A percentile compares a stretch with the other conserved stretches of the same genome.
phyloP scores from a whole-genome alignment of 2,113 vertebrate species.

The Hiodon alosoides region DNA sequence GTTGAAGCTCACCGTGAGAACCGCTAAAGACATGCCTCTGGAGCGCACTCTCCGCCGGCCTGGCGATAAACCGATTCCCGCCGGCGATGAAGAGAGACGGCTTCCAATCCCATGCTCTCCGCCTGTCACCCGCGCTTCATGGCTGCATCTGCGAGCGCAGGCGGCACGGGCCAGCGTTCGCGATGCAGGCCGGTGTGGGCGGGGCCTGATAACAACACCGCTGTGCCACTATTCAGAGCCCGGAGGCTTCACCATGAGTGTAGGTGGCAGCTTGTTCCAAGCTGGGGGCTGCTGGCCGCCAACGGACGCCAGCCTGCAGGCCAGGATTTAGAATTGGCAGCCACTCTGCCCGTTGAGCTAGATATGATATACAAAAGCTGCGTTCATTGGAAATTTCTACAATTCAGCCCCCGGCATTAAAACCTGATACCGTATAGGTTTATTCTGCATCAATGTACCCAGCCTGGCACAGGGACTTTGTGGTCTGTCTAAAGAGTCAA shows the following conservation, averaged over 20 bases:
- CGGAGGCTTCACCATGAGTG: slow-evolving; percentile 9
- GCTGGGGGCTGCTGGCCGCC: slow-evolving; percentile 1
- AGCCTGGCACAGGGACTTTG: too few species aligned
- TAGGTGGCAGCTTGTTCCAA: slow-evolving; percentile 4
- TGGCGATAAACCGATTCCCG: slow-evolving; percentile 2
- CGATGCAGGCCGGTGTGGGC: slow-evolving; percentile 1
- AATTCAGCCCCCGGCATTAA: background rate
- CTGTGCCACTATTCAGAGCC: slow-evolving; percentile 1
- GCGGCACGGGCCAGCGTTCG: background rate
- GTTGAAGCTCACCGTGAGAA: slow-evolving; percentile 12
- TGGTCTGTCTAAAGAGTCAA: too few species aligned
- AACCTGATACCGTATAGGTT: slow-evolving; percentile 3
- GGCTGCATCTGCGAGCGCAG: background rate
- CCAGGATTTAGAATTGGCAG: background rate
- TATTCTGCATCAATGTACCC: background rate
- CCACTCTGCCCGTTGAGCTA: background rate
- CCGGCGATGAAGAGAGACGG: background rate
- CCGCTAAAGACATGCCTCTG: slow-evolving; percentile 7
- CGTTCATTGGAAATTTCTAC: slow-evolving; percentile 2
- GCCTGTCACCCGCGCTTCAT: background rate
- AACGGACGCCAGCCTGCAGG: background rate
- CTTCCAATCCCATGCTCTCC: background rate
- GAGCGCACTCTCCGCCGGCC: background rate
- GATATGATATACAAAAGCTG: background rate
- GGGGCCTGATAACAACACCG: background rate